phyloP scores from a whole-genome alignment of 1,140 invertebrate species.

The Bombus pascuorum region DNA sequence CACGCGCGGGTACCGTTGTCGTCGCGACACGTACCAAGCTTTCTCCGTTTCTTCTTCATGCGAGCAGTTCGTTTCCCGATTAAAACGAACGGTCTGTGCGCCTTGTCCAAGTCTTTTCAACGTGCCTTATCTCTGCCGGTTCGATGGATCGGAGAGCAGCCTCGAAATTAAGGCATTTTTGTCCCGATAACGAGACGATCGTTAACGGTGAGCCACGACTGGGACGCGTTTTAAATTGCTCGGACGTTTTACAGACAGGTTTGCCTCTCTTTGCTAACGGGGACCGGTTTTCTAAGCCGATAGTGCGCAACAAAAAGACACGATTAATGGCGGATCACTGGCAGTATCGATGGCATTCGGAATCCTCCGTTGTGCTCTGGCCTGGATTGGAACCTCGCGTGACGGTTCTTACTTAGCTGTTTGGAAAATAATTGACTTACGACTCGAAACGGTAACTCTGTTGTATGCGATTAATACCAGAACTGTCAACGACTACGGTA shows the following conservation, averaged over 20 bases:
- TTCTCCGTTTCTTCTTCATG: constrained; percentile 13
- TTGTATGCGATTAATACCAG: too few species aligned
- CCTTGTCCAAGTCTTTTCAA: neutral
- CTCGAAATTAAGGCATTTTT: constrained; percentile 27
- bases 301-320: constrained; percentile 5
- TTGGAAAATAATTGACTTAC: neutral
- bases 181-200: constrained; percentile 11
- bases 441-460: neutral
- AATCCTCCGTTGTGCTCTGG: neutral
- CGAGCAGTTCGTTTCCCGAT: neutral
- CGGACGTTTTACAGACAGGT: neutral
- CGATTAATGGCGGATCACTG: constrained; percentile 3
- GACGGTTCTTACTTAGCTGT: neutral
- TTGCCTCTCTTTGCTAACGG: constrained; percentile 13
- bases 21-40: constrained; percentile 22
- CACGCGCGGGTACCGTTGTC: constrained; percentile 43
- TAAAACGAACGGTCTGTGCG: neutral
- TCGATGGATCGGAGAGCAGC: neutral
- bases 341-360: neutral
- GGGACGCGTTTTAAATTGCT: neutral
- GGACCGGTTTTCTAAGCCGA: constrained; percentile 31
- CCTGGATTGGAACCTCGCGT: constrained; percentile 7
- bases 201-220: constrained; percentile 25
- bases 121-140: neutral
- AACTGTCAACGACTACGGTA: too few species aligned